A percentile compares a stretch with the other conserved stretches of the same genome.
These are phyloP conservation scores for Xenops minutus DNA, from an alignment of 2,797 vertebrate genomes.

Conservation along the genomic window DNA sequence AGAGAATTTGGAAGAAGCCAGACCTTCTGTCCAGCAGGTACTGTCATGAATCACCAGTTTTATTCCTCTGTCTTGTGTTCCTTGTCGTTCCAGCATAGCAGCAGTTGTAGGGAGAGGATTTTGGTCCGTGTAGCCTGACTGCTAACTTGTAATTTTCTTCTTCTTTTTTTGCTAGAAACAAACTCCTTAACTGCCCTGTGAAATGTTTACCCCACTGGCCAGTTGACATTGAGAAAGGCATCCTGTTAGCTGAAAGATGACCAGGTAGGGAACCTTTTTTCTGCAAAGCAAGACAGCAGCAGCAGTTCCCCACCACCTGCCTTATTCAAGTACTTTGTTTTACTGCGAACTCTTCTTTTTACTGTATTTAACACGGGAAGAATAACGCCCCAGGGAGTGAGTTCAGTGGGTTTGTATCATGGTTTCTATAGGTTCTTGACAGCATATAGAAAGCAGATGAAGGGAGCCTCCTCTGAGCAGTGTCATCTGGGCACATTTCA, in stretches of 20 bases:
- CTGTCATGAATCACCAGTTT: background rate
- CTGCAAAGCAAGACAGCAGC: background rate
- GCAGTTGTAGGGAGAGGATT: background rate
- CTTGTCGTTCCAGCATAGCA: background rate
- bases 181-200: background rate
- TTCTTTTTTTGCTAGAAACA: background rate
- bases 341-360: background rate
- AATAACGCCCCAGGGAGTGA: background rate
- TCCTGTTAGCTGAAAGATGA: background rate
- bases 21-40: background rate
- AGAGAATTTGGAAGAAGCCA: conserved; percentile 15
- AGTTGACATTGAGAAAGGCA: background rate
- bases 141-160: background rate
- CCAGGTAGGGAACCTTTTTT: background rate
- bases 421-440: background rate
- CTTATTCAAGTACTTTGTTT: background rate
- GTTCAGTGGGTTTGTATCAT: background rate
- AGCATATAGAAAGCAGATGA: background rate
- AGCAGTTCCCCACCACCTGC: background rate
- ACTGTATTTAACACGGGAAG: background rate
- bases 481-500: background rate
- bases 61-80: background rate
- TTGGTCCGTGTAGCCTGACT: background rate
- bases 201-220: background rate
- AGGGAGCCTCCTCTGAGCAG: background rate